A percentile compares a stretch with the other conserved stretches of the same genome.
These are phyloP conservation scores for Tetragnatha versicolor DNA, from an alignment of 1,140 invertebrate genomes.

Conservation along the genomic window DNA sequence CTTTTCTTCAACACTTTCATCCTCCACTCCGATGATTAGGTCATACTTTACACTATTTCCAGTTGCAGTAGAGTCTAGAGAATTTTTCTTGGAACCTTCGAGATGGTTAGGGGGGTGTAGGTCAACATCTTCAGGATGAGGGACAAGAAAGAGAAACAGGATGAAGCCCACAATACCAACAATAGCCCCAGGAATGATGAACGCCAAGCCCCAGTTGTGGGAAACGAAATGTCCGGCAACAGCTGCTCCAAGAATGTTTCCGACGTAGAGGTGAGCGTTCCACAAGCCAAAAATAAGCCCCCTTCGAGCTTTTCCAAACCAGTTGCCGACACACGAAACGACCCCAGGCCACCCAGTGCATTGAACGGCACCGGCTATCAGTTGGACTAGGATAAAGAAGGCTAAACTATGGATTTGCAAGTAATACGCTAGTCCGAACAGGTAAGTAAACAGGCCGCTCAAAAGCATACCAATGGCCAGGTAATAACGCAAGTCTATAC, in stretches of 20 bases:
- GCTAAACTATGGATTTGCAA: conserved; percentile 82
- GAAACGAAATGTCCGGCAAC: conserved; percentile 87
- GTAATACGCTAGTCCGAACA: conserved; percentile 87
- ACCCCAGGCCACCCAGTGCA: conserved; percentile 94
- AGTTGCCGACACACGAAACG: conserved; percentile 90
- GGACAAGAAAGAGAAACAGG: conserved; percentile 84
- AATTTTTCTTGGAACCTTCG: neutral
- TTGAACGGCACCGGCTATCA: conserved; percentile 83
- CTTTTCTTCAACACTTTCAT: conserved; percentile 35
- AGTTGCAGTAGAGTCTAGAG: neutral
- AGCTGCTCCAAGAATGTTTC: conserved; percentile 86
- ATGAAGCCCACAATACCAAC: conserved; percentile 80
- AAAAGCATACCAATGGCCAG: conserved; percentile 87
- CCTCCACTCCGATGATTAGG: conserved; percentile 27
- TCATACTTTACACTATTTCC: conserved; percentile 5
- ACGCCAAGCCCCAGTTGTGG: conserved; percentile 87
- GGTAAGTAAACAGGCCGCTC: conserved; percentile 85
- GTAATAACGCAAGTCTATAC: conserved; percentile 90
- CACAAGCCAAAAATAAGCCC: conserved; percentile 94
- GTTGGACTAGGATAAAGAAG: conserved; percentile 89
- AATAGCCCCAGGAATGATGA: conserved; percentile 88
- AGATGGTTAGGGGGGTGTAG: conserved; percentile 7
- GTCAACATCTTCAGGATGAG: conserved; percentile 77
- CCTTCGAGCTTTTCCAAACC: conserved; percentile 86
- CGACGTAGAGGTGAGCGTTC: conserved; percentile 95